Conservation (phyloP, 2,888 invertebrate species). For the Frankliniella fusca region DNA sequence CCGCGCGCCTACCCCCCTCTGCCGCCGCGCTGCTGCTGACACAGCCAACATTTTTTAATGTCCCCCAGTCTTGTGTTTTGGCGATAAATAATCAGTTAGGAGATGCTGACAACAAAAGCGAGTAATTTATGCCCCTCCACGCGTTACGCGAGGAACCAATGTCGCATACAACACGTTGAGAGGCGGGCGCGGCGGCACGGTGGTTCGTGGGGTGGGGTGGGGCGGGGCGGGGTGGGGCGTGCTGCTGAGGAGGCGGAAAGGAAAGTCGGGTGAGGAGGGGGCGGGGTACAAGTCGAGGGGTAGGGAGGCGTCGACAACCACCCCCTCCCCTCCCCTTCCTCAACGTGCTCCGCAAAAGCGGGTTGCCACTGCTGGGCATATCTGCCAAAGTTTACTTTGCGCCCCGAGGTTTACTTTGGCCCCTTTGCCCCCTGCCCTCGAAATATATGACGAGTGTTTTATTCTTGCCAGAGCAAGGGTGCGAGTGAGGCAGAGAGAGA, state of each 20-base stretch:
- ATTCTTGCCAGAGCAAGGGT: background rate
- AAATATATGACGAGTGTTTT: slow-evolving; percentile 7
- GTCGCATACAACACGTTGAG: slow-evolving; percentile 24
- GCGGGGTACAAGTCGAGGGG: background rate
- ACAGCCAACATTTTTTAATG: slow-evolving; percentile 10
- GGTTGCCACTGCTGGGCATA: background rate
- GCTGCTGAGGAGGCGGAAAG: background rate
- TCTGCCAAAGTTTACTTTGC: slow-evolving; percentile 14
- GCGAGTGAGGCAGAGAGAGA: no score
- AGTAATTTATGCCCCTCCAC: slow-evolving; percentile 26
- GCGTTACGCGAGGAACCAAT: slow-evolving; percentile 24
- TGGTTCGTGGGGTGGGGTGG: background rate
- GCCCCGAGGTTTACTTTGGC: slow-evolving; percentile 1
- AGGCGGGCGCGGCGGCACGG: background rate
- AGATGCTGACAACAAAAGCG: slow-evolving; percentile 22
- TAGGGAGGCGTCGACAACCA: background rate
- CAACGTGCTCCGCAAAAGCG: background rate
- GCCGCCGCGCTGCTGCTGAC: background rate
- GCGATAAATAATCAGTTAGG: slow-evolving; percentile 1
- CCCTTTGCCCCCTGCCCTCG: background rate
- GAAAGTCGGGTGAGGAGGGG: background rate
- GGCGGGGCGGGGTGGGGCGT: background rate
- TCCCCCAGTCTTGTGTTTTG: background rate
- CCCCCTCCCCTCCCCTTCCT: background rate
- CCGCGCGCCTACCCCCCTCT: background rate